These are phyloP conservation scores for Orchesella cincta DNA, from an alignment of 1,140 invertebrate genomes.

Conservation along the genomic window DNA sequence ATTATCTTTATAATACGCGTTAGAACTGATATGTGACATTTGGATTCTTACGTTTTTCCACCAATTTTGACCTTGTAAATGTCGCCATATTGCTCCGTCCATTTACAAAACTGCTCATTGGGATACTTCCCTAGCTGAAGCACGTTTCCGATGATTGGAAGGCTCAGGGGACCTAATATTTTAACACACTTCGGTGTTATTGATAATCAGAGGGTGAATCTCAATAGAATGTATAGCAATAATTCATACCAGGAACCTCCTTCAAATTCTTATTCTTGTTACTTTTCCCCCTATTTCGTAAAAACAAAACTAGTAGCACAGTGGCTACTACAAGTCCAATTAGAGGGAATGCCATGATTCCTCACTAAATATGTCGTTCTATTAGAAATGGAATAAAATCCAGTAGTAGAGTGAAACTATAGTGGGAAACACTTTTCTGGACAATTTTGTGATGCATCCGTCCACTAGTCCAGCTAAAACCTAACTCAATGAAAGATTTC, in stretches of 20 bases:
- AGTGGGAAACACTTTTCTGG: too few relatives aligned
- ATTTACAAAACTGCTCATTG: neutral
- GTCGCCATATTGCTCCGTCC: conserved; percentile 1
- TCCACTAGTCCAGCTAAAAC: too few relatives aligned
- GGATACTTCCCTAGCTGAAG: neutral
- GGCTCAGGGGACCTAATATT: neutral
- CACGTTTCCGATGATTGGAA: neutral
- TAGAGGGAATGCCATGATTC: neutral
- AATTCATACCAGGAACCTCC: neutral
- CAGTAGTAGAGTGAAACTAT: too few relatives aligned
- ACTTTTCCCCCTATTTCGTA: conserved; percentile 16
- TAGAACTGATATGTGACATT: too few relatives aligned
- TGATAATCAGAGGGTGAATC: neutral
- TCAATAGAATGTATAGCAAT: too few relatives aligned
- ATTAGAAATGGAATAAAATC: too few relatives aligned
- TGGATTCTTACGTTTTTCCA: neutral
- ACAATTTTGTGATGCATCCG: too few relatives aligned
- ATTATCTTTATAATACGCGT: neutral
- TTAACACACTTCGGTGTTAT: neutral
- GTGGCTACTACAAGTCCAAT: neutral
- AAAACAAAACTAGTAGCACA: neutral
- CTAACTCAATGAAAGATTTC: too few relatives aligned
- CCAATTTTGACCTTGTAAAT: conserved; percentile 2
- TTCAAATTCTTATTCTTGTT: neutral
- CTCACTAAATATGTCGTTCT: too few relatives aligned